Evolutionary conservation across 2,797 vertebrate genomes (phyloP).

Genomic region (Delichon dasypus): DNA sequence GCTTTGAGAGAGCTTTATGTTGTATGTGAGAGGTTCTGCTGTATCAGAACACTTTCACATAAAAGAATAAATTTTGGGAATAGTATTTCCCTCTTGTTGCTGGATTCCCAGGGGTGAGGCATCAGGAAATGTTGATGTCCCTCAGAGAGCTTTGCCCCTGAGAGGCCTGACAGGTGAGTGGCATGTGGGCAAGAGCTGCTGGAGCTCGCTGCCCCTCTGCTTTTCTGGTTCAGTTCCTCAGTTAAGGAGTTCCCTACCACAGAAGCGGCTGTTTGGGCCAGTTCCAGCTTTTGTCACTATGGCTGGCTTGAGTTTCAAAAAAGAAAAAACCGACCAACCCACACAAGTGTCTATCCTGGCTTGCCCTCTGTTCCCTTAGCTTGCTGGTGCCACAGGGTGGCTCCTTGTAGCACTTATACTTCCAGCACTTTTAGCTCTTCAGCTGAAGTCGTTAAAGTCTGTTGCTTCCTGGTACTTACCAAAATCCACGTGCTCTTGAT

Average conservation of each 20-base stretch:
- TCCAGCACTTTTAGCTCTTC: background rate
- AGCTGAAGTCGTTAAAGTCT: background rate
- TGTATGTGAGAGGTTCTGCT: background rate
- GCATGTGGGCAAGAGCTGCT: background rate
- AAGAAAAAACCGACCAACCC: background rate
- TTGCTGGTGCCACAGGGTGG: constrained; percentile 67
- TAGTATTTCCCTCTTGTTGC: background rate
- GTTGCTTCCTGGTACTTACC: constrained; percentile 7
- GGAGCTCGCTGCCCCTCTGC: background rate
- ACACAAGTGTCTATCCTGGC: background rate
- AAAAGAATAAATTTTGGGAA: background rate
- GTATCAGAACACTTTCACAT: background rate
- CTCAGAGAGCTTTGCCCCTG: background rate
- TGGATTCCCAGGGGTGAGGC: background rate
- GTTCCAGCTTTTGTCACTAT: constrained; percentile 18
- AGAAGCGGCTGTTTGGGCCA: constrained; percentile 3
- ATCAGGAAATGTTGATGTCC: background rate
- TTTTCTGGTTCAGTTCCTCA: constrained; percentile 8
- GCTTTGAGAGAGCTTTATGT: background rate
- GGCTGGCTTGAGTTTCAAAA: background rate
- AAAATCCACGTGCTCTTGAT: background rate
- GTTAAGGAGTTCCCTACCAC: background rate
- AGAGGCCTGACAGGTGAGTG: background rate
- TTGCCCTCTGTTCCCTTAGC: constrained; percentile 40
- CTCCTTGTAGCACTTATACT: constrained; percentile 54